phyloP scores from a whole-genome alignment of 2,888 invertebrate genomes.

The Ophioninae sp. region DNA sequence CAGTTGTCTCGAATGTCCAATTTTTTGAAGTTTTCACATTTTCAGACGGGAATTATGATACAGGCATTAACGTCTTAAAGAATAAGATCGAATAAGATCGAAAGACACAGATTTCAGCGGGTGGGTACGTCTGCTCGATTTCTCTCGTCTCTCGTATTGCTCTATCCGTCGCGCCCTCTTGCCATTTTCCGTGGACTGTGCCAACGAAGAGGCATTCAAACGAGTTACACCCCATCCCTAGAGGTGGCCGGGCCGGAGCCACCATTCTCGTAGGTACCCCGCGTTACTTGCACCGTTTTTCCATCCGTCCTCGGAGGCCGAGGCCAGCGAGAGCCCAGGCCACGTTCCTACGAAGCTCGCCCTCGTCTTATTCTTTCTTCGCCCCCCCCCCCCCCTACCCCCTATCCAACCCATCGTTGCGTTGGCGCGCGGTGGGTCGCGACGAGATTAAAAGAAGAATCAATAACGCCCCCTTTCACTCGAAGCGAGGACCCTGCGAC shows the following conservation, averaged over 20 bases:
- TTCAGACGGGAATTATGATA: no score
- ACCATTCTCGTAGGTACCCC: conserved; percentile 32
- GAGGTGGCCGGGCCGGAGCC: conserved; percentile 33
- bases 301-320: conserved; percentile 41
- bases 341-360: conserved; percentile 65
- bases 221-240: conserved; percentile 74
- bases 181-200: conserved; percentile 16
- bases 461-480: conserved; percentile 74
- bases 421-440: conserved; percentile 75
- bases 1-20: no score
- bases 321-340: conserved; percentile 49
- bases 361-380: conserved; percentile 65
- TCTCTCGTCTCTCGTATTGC: conserved; percentile 9
- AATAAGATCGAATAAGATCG: no score
- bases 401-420: conserved; percentile 61
- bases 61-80: no score
- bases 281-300: conserved; percentile 39
- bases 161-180: neutral
- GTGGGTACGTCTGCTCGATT: no score
- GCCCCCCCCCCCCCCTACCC: conserved; percentile 66
- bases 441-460: conserved; percentile 81
- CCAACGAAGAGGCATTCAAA: conserved; percentile 78
- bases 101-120: no score
- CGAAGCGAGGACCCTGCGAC: conserved; percentile 66
- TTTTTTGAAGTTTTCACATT: no score